These are phyloP conservation scores for Dicycla oo DNA, from an alignment of 2,888 invertebrate genomes.

Conservation along the genomic window DNA sequence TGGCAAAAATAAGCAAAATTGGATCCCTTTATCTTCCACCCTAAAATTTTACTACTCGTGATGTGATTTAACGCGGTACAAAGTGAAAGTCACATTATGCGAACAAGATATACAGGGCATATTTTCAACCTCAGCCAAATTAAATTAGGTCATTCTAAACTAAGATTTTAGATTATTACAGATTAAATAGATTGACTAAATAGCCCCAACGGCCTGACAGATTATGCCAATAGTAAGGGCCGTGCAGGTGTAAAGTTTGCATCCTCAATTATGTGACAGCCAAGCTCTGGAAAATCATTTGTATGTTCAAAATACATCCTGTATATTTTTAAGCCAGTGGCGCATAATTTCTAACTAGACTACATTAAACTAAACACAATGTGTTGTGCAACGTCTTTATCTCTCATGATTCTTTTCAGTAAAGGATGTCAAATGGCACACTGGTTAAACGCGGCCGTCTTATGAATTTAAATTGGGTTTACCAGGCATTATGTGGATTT, in stretches of 20 bases:
- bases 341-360: conserved; percentile 11
- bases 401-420: conserved; percentile 14
- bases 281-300: background rate
- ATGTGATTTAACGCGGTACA: background rate
- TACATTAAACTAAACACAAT: conserved; percentile 26
- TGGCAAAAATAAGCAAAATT: conserved; percentile 43
- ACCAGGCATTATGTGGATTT: conserved; percentile 29
- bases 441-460: conserved; percentile 6
- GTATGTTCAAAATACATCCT: conserved; percentile 32
- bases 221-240: background rate
- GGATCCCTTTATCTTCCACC: conserved; percentile 21
- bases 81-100: conserved; percentile 12
- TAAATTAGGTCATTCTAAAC: background rate
- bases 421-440: conserved; percentile 41
- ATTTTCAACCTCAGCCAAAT: background rate
- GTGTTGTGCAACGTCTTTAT: conserved; percentile 17
- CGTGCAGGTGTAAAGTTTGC: background rate
- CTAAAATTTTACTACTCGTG: conserved; percentile 6
- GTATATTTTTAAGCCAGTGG: conserved; percentile 24
- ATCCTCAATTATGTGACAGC: background rate
- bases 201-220: background rate
- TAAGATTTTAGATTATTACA: background rate
- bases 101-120: conserved; percentile 21
- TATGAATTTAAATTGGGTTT: conserved; percentile 11
- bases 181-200: background rate